Conservation (phyloP, 2,797 vertebrate species). For the Limosa lapponica region DNA sequence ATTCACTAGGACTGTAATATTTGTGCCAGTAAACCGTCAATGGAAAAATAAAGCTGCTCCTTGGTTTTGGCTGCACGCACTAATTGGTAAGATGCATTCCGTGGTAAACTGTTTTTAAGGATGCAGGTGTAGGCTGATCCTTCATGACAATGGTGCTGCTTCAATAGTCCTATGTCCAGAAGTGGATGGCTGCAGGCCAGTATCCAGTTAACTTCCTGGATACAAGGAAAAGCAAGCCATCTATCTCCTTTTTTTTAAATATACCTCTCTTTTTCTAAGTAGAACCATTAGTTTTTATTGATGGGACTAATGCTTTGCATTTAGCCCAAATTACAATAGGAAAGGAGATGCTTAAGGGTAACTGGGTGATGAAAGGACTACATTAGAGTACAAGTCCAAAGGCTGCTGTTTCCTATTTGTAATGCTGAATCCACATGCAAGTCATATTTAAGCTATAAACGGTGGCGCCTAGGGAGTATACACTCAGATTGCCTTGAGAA, state of each 20-base stretch:
- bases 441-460: slow-evolving; percentile 90
- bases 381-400: slow-evolving; percentile 87
- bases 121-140: neutral
- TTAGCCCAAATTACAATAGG: slow-evolving; percentile 92
- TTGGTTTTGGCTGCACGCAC: neutral
- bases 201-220: slow-evolving; percentile 31
- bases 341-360: slow-evolving; percentile 91
- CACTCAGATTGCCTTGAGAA: slow-evolving; percentile 87
- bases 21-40: neutral
- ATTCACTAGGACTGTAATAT: neutral
- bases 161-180: neutral
- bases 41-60: neutral
- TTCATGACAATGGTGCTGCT: neutral
- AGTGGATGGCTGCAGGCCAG: slow-evolving; percentile 11
- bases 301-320: slow-evolving; percentile 95
- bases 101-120: neutral
- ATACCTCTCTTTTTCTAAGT: slow-evolving; percentile 83
- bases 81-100: neutral
- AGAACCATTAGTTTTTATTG: slow-evolving; percentile 91
- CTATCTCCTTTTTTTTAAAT: slow-evolving; percentile 75
- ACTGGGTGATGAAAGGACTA: slow-evolving; percentile 93
- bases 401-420: slow-evolving; percentile 96
- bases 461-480: slow-evolving; percentile 87
- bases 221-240: slow-evolving; percentile 30
- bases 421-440: slow-evolving; percentile 89